Evolutionary conservation across 1,140 invertebrate genomes (phyloP).

Genomic region (Tetramorium alpestre): DNA sequence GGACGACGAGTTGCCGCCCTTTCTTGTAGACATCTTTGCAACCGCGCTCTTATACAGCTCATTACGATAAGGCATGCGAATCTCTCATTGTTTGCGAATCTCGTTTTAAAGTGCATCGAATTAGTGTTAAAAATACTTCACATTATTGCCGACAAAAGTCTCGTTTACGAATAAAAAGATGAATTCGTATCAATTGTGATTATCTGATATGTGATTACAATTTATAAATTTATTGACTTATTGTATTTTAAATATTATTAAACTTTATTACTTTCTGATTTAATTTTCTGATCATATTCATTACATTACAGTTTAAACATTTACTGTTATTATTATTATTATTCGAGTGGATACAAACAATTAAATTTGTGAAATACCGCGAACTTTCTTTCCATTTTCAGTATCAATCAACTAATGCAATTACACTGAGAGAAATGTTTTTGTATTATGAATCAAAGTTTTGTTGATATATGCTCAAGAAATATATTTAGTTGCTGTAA

Average conservation of each 20-base stretch:
- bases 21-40: slow-evolving; percentile 68
- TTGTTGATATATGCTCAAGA: no score
- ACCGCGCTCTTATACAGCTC: slow-evolving; percentile 52
- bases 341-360: background rate
- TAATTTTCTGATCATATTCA: background rate
- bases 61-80: slow-evolving; percentile 50
- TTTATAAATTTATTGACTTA: background rate
- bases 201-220: background rate
- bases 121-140: slow-evolving; percentile 25
- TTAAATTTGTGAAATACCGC: background rate
- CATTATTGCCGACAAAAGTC: background rate
- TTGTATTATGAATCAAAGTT: no score
- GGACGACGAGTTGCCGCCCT: slow-evolving; percentile 60
- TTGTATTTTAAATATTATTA: background rate
- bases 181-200: background rate
- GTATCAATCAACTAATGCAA: background rate
- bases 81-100: slow-evolving; percentile 45
- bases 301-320: background rate
- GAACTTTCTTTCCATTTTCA: background rate
- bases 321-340: background rate
- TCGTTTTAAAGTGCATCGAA: slow-evolving; percentile 28
- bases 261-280: background rate
- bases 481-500: no score
- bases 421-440: background rate
- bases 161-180: background rate